These are phyloP conservation scores for Gavialis gangeticus DNA, from an alignment of 2,113 vertebrate genomes.

Conservation along the genomic window DNA sequence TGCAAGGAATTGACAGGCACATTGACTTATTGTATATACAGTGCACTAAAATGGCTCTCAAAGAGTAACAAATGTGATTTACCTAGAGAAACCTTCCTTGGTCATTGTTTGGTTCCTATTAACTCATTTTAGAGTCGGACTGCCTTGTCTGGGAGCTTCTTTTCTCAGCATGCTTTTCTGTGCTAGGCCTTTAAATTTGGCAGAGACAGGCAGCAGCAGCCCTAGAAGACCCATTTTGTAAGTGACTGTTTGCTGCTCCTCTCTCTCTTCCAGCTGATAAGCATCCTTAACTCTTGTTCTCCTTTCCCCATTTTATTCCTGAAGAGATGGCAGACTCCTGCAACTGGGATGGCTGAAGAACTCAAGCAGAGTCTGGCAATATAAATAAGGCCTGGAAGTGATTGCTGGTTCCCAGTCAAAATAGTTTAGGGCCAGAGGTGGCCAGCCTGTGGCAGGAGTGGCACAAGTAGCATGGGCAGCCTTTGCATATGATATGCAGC, in stretches of 20 bases:
- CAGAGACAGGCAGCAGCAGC: not conserved
- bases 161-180: accelerated
- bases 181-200: not conserved
- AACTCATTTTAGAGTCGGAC: no score
- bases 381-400: slow-evolving; percentile 60
- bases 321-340: slow-evolving; percentile 33
- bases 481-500: no score
- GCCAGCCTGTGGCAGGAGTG: not conserved
- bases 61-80: not conserved
- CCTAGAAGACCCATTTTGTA: slow-evolving; percentile 14
- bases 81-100: not conserved
- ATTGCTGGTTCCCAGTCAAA: slow-evolving; percentile 35
- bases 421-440: slow-evolving; percentile 46
- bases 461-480: no score
- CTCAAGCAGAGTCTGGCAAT: slow-evolving; percentile 35
- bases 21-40: not conserved
- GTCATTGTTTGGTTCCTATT: not conserved
- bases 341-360: slow-evolving; percentile 57
- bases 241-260: not conserved
- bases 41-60: no score
- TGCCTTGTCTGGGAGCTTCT: no score
- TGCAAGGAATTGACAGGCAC: not conserved
- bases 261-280: not conserved
- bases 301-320: not conserved
- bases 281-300: not conserved